Conservation (phyloP, 2,888 invertebrate genomes). For the Zygothrica quintamaculata region DNA sequence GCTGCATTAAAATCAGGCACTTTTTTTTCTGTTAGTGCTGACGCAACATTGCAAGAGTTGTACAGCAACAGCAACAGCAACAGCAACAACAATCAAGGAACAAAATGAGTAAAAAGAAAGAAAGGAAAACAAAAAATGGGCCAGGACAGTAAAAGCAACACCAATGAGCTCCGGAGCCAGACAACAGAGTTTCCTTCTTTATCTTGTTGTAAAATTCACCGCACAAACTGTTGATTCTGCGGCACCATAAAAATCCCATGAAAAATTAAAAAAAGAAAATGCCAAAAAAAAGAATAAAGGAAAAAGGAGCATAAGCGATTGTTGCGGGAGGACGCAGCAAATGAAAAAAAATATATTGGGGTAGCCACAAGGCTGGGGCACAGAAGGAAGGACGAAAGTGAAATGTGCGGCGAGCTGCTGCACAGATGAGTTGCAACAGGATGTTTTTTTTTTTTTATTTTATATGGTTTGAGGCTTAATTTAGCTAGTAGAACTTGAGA, state of each 20-base stretch:
- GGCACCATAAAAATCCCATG: slow-evolving; percentile 82
- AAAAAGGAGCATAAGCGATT: too few relatives aligned
- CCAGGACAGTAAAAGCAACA: slow-evolving; percentile 35
- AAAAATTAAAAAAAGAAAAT: slow-evolving; percentile 69
- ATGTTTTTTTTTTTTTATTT: too few relatives aligned
- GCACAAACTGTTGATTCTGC: slow-evolving; percentile 83
- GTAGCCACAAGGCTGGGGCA: slow-evolving; percentile 27
- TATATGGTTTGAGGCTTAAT: slow-evolving; percentile 62
- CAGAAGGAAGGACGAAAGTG: slow-evolving; percentile 47
- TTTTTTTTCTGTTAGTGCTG: slow-evolving; percentile 18
- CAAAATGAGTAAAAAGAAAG: slow-evolving; percentile 20
- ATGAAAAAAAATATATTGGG: too few relatives aligned
- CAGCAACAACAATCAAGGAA: too few relatives aligned
- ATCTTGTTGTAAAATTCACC: slow-evolving; percentile 82
- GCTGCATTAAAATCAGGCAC: slow-evolving; percentile 63
- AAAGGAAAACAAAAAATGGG: slow-evolving; percentile 22
- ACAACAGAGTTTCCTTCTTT: slow-evolving; percentile 58
- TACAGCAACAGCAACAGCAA: background rate
- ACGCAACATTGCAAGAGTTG: slow-evolving; percentile 22
- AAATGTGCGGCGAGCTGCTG: slow-evolving; percentile 53
- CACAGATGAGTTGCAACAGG: slow-evolving; percentile 66
- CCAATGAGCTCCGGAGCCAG: slow-evolving; percentile 28
- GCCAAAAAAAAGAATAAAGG: slow-evolving; percentile 15
- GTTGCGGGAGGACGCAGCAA: too few relatives aligned
- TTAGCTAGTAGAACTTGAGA: slow-evolving; percentile 66